A percentile compares a stretch with the other conserved stretches of the same genome.
Conservation (phyloP, 2,888 invertebrate genomes). For the Calephelis perditalis region DNA sequence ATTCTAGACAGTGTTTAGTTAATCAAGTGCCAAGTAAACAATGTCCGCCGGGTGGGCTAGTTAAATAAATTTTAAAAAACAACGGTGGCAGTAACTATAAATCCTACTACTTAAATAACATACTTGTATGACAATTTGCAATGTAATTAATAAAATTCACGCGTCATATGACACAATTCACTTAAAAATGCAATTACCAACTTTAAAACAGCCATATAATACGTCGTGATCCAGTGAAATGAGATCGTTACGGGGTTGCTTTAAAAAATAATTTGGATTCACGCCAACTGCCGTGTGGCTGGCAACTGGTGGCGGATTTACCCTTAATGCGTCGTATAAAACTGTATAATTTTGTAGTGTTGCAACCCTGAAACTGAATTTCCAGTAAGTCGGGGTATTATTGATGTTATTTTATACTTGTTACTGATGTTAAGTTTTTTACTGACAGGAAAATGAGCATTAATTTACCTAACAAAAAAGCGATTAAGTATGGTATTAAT, state of each 20-base stretch:
- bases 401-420: too few species aligned
- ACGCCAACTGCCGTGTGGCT: constrained; percentile 50
- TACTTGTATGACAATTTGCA: constrained; percentile 17
- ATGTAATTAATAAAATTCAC: constrained; percentile 15
- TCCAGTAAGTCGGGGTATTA: neutral
- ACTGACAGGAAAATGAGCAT: too few species aligned
- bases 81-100: too few species aligned
- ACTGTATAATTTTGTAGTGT: constrained; percentile 17
- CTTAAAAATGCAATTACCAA: constrained; percentile 21
- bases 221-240: constrained; percentile 50
- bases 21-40: too few species aligned
- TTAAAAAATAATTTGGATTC: constrained; percentile 69
- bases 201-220: constrained; percentile 32
- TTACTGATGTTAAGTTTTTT: too few species aligned
- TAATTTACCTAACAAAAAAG: too few species aligned
- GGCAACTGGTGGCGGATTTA: constrained; percentile 70
- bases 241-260: constrained; percentile 57
- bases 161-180: constrained; percentile 15
- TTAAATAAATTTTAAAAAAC: too few species aligned
- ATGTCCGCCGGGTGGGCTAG: too few species aligned
- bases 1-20: too few species aligned
- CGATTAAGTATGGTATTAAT: too few species aligned
- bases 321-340: constrained; percentile 31
- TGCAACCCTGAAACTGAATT: neutral
- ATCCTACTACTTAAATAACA: neutral